Conservation (phyloP, 2,888 invertebrate genomes). For the Aspidiotus rigidus region DNA sequence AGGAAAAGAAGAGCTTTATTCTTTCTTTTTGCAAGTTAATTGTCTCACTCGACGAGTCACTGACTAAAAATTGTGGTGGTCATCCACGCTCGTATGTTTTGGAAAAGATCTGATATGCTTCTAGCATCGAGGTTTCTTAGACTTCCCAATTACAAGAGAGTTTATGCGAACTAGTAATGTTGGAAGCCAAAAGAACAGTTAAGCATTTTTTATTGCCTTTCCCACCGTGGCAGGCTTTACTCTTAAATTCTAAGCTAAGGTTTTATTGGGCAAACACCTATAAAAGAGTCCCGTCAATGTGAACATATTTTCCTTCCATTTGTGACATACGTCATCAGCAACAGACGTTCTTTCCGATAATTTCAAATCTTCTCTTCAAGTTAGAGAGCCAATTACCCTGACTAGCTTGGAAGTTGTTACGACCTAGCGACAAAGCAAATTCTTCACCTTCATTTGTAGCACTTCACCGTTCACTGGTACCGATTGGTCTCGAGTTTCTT, state of each 20-base stretch:
- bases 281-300: conserved; percentile 38
- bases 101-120: conserved; percentile 38
- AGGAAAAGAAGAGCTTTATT: neutral
- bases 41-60: conserved; percentile 19
- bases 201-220: conserved; percentile 40
- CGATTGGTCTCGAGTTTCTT: conserved; percentile 27
- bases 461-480: conserved; percentile 33
- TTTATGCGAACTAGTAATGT: conserved; percentile 39
- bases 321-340: conserved; percentile 33
- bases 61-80: conserved; percentile 18
- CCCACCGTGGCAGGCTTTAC: conserved; percentile 40
- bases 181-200: conserved; percentile 34
- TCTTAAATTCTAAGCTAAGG: conserved; percentile 39
- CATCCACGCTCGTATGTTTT: conserved; percentile 38
- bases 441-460: conserved; percentile 35
- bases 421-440: conserved; percentile 36
- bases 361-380: conserved; percentile 36
- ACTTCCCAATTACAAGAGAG: conserved; percentile 41
- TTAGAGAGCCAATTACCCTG: conserved; percentile 38
- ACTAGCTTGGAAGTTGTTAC: conserved; percentile 34
- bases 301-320: conserved; percentile 35
- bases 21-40: neutral
- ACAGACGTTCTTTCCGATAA: conserved; percentile 38
- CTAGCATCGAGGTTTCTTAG: conserved; percentile 41
- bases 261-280: conserved; percentile 39